phyloP scores from a whole-genome alignment of 2,113 vertebrate species.

The Plestiodon gilberti region DNA sequence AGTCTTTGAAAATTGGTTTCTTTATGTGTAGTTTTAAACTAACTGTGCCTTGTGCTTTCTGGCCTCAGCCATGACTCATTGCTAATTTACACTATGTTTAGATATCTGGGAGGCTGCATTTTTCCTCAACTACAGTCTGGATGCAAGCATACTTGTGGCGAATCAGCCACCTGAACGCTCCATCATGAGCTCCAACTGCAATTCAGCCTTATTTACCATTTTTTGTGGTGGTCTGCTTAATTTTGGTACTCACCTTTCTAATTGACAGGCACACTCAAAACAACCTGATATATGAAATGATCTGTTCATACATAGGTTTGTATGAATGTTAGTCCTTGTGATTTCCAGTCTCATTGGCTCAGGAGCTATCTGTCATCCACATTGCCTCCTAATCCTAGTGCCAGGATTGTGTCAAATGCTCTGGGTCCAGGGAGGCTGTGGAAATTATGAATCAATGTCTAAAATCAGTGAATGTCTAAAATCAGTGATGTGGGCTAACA shows the following conservation, averaged over 20 bases:
- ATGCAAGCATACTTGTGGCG: neutral
- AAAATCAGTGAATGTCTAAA: too few relatives aligned
- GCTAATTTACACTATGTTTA: neutral
- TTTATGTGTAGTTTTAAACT: neutral
- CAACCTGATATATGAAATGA: neutral
- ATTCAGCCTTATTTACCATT: neutral
- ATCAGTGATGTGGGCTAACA: too few relatives aligned
- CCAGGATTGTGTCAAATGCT: too few relatives aligned
- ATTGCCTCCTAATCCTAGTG: neutral
- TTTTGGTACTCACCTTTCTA: neutral
- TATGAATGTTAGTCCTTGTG: neutral
- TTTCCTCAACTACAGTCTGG: neutral
- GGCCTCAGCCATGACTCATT: neutral
- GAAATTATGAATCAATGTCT: too few relatives aligned
- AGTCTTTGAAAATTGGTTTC: neutral
- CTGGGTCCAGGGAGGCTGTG: too few relatives aligned
- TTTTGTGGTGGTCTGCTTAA: neutral
- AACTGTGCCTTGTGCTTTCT: neutral
- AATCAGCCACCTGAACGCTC: neutral
- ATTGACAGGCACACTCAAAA: neutral
- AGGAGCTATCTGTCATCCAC: neutral
- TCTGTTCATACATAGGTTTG: neutral
- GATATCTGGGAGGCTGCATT: neutral
- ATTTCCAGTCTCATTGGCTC: neutral
- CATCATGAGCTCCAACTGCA: neutral